phyloP scores from a whole-genome alignment of 1,140 invertebrate species.

The Sogatella furcifera region DNA sequence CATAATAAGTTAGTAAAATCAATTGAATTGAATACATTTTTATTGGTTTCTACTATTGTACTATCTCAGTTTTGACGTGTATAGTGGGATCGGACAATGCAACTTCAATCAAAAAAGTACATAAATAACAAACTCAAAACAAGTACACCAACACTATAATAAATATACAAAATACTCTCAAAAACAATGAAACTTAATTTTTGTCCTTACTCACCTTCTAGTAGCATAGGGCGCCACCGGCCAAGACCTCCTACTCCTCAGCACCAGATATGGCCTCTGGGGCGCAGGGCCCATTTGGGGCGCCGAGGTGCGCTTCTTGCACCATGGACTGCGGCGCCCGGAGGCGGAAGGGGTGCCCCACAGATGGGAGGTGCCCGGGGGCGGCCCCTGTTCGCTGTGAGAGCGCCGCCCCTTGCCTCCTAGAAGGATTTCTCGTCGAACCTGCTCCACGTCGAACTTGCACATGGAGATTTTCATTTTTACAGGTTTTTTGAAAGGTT shows the following conservation, averaged over 20 bases:
- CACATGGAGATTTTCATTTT: constrained; percentile 4
- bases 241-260: constrained; percentile 27
- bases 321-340: constrained; percentile 22
- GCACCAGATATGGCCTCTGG: constrained; percentile 19
- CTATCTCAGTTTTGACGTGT: too few species aligned
- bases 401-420: constrained; percentile 22
- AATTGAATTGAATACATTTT: too few species aligned
- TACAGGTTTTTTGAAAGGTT: neutral
- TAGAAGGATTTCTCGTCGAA: constrained; percentile 22
- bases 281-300: constrained; percentile 22
- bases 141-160: too few species aligned
- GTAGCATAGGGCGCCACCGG: constrained; percentile 26
- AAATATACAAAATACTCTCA: too few species aligned
- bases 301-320: constrained; percentile 26
- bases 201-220: constrained; percentile 18
- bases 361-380: constrained; percentile 19
- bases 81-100: too few species aligned
- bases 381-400: constrained; percentile 23
- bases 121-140: too few species aligned
- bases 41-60: too few species aligned
- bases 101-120: too few species aligned
- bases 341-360: constrained; percentile 18
- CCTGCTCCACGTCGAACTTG: constrained; percentile 24
- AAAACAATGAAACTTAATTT: neutral
- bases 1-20: too few species aligned